Percentiles rank a stretch among this genome's conserved stretches.
Evolutionary conservation across 2,888 invertebrate species (phyloP).

Genomic region (Punctoribates punctum): DNA sequence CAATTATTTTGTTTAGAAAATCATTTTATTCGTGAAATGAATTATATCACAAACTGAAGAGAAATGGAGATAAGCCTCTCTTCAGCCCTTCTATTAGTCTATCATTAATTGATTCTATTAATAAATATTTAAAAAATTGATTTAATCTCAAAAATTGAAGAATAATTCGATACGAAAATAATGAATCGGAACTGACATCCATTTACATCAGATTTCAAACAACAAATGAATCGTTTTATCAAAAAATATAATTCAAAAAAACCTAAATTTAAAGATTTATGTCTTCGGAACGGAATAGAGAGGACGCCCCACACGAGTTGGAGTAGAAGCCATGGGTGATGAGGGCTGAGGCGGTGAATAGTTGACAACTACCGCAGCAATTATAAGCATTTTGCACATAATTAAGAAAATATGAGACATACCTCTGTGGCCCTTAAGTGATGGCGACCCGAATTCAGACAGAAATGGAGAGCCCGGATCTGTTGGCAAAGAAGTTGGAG

Average conservation of each 20-base stretch:
- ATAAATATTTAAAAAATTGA: too few relatives aligned
- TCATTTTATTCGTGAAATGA: too few relatives aligned
- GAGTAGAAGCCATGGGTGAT: background rate
- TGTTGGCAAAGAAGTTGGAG: background rate
- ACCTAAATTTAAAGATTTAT: background rate
- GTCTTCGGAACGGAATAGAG: slow-evolving; percentile 11
- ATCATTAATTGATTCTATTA: too few relatives aligned
- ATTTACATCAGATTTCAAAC: too few relatives aligned
- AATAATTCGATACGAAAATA: too few relatives aligned
- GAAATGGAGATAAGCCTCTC: too few relatives aligned
- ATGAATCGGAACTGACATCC: too few relatives aligned
- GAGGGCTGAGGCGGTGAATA: background rate
- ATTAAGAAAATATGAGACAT: background rate
- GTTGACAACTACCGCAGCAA: background rate
- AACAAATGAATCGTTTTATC: too few relatives aligned
- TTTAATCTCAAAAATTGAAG: too few relatives aligned
- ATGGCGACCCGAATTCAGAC: background rate
- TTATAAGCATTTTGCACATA: background rate
- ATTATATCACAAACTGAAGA: too few relatives aligned
- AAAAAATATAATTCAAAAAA: background rate
- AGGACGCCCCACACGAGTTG: slow-evolving; percentile 32
- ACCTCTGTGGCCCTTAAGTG: background rate
- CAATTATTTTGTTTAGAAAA: too few relatives aligned
- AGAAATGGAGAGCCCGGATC: background rate
- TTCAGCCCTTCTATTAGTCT: too few relatives aligned